phyloP scores from a whole-genome alignment of 2,797 vertebrate genomes.

The Labeo calbasu region DNA sequence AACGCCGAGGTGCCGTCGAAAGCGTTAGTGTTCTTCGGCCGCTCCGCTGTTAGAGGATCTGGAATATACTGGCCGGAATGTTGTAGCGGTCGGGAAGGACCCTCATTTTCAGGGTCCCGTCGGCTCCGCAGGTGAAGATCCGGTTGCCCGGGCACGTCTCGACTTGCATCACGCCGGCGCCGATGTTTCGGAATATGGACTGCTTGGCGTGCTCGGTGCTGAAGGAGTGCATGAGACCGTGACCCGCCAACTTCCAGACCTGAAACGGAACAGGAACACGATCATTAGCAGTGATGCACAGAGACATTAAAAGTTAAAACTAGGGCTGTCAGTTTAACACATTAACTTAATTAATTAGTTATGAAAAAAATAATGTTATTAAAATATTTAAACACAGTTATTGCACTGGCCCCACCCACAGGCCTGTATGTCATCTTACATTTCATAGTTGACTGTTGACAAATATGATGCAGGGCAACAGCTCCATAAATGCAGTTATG shows the following conservation, averaged over 20 bases:
- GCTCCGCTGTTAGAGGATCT: constrained; percentile 80
- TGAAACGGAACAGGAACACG: constrained; percentile 60
- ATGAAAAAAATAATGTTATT: too few species aligned
- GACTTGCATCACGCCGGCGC: constrained; percentile 94
- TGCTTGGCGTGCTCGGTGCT: constrained; percentile 96
- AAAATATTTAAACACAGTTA: too few species aligned
- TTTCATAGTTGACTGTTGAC: too few species aligned
- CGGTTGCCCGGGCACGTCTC: constrained; percentile 89
- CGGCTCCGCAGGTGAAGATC: constrained; percentile 97
- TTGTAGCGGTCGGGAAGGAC: constrained; percentile 93
- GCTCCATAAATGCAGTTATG: too few species aligned
- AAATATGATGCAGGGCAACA: too few species aligned
- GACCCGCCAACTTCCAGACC: constrained; percentile 93
- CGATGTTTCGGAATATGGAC: constrained; percentile 97
- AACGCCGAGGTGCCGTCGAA: constrained; percentile 67
- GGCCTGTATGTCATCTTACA: too few species aligned
- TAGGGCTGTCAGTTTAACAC: too few species aligned
- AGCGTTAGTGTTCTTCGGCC: constrained; percentile 32
- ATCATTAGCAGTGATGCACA: neutral
- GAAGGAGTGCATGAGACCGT: constrained; percentile 94
- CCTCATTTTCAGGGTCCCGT: constrained; percentile 96
- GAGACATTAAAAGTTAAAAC: too few species aligned
- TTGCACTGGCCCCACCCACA: too few species aligned
- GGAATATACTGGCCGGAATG: constrained; percentile 86
- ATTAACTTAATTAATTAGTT: too few species aligned